Conservation (phyloP, 2,797 vertebrate species). For the Thaleichthys pacificus region DNA sequence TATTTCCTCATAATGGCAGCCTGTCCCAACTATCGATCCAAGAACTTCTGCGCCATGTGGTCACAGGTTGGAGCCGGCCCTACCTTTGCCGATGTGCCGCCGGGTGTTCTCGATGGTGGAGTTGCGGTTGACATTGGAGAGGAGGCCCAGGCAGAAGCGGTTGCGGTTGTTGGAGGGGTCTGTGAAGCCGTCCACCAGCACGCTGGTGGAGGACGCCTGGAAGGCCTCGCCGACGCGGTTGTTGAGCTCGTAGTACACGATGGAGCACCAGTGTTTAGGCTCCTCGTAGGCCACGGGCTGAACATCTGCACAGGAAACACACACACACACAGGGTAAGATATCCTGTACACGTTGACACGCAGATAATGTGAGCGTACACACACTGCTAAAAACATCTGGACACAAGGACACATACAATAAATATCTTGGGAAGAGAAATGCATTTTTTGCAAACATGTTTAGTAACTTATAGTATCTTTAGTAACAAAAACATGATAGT, state of each 20-base stretch:
- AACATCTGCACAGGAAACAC: slow-evolving; percentile 82
- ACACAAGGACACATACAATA: slow-evolving; percentile 10
- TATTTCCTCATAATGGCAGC: no score
- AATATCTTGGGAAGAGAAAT: background rate
- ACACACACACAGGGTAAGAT: slow-evolving; percentile 26
- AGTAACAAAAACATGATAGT: background rate
- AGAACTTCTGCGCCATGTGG: no score
- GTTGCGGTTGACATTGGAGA: slow-evolving; percentile 98
- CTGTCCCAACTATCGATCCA: no score
- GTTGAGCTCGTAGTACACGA: slow-evolving; percentile 99
- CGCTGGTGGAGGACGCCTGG: slow-evolving; percentile 94
- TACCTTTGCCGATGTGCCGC: slow-evolving; percentile 97
- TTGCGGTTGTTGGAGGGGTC: slow-evolving; percentile 99
- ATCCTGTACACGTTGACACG: slow-evolving; percentile 4
- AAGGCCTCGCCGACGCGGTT: slow-evolving; percentile 96
- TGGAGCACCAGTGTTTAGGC: slow-evolving; percentile 98
- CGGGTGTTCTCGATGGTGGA: slow-evolving; percentile 98
- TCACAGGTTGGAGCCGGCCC: no score
- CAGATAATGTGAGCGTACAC: background rate
- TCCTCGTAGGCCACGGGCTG: slow-evolving; percentile 97
- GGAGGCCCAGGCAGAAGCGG: slow-evolving; percentile 96
- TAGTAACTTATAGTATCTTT: no score
- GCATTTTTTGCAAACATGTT: background rate
- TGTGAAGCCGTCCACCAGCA: slow-evolving; percentile 97
- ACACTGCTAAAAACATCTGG: slow-evolving; percentile 13